phyloP scores from a whole-genome alignment of 2,113 vertebrate species.

The Mastomys coucha region DNA sequence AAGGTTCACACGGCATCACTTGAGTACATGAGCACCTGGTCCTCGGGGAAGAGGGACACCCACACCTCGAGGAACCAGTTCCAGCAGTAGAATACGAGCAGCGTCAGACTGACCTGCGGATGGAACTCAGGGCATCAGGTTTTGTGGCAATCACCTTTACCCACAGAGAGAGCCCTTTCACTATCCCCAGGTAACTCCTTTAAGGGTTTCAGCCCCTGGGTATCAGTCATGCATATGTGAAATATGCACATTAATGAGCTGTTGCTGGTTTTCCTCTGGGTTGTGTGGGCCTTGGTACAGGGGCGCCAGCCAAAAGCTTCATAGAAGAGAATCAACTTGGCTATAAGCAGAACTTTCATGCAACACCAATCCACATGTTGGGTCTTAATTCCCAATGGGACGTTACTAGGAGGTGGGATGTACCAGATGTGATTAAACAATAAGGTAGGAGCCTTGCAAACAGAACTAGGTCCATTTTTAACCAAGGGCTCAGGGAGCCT shows the following conservation, averaged over 20 bases:
- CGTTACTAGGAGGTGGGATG: too few species aligned
- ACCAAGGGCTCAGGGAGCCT: not conserved
- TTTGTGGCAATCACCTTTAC: not conserved
- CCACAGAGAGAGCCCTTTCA: not conserved
- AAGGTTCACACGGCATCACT: too few species aligned
- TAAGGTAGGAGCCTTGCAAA: too few species aligned
- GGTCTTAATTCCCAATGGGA: not conserved
- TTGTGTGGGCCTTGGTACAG: not conserved
- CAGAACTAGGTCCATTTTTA: not conserved
- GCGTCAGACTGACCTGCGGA: not conserved
- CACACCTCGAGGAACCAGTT: too few species aligned
- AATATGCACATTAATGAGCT: not conserved
- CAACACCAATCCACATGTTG: too few species aligned
- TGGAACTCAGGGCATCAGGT: not conserved
- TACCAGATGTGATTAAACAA: rapidly evolving
- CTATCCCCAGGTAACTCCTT: not conserved
- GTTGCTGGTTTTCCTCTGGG: not conserved
- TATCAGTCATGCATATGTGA: not conserved
- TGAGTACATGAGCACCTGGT: too few species aligned
- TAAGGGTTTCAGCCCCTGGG: too few species aligned
- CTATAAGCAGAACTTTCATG: not conserved
- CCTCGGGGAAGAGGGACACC: too few species aligned
- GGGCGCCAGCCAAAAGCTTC: not conserved
- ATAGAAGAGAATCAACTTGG: not conserved
- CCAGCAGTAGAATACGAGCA: too few species aligned